These are phyloP conservation scores for Brachypteracias leptosomus DNA, from an alignment of 2,113 vertebrate species.

Conservation along the genomic window DNA sequence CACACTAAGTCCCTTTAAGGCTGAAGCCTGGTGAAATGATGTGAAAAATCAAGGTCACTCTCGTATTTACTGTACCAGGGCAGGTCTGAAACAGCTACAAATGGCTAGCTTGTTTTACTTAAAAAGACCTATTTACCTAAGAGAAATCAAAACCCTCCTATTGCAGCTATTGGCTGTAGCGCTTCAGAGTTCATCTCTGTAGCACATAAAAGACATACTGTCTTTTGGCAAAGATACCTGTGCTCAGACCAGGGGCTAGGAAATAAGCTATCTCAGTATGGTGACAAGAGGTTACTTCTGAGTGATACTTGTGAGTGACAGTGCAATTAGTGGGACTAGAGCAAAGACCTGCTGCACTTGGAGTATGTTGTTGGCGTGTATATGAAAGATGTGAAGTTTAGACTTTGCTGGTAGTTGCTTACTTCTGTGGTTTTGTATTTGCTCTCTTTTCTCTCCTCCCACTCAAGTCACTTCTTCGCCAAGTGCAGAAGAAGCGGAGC, in stretches of 20 bases:
- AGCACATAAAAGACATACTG: not conserved
- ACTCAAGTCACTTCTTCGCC: not conserved
- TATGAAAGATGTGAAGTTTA: not conserved
- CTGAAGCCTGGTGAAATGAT: not conserved
- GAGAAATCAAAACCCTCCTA: not conserved
- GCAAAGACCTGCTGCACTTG: not conserved
- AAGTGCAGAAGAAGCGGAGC: not conserved
- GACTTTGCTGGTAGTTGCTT: not conserved
- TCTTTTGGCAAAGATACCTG: not conserved
- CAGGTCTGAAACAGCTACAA: constrained; percentile 13
- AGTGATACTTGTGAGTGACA: fast-evolving
- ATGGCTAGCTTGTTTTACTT: constrained; percentile 9
- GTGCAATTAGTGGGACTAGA: not conserved
- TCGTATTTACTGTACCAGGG: constrained; percentile 5
- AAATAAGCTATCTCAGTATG: not conserved
- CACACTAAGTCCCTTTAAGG: not conserved
- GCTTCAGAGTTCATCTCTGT: not conserved
- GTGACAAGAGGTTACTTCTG: not conserved
- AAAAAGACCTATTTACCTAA: not conserved
- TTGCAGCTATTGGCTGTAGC: not conserved
- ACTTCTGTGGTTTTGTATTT: not conserved
- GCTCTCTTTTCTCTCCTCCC: not conserved
- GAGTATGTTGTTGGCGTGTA: fast-evolving
- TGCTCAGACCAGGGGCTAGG: not conserved
- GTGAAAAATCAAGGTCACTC: constrained; percentile 40